Percentiles rank a stretch among this genome's conserved stretches.
Evolutionary conservation across 2,888 invertebrate species (phyloP).

Genomic region (Trissolcus japonicus): DNA sequence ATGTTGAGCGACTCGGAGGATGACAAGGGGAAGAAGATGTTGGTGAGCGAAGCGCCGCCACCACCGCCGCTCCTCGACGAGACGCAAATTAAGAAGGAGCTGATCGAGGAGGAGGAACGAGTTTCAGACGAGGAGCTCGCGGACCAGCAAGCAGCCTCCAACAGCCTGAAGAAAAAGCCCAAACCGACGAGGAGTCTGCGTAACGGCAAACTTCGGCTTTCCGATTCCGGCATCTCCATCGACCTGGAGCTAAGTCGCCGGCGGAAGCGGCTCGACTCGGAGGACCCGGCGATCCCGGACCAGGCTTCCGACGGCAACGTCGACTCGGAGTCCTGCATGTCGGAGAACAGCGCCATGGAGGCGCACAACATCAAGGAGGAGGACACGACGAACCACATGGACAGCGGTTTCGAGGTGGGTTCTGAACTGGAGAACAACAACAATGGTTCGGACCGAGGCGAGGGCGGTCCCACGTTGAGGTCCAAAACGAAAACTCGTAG

Average conservation of each 20-base stretch:
- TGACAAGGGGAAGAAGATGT: constrained; percentile 67
- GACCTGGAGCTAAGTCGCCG: constrained; percentile 66
- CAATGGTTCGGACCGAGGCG: constrained; percentile 65
- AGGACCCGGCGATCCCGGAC: constrained; percentile 60
- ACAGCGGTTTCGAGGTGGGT: constrained; percentile 60
- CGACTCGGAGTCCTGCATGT: constrained; percentile 65
- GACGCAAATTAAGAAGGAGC: constrained; percentile 67
- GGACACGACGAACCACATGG: constrained; percentile 57
- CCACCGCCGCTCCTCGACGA: constrained; percentile 5
- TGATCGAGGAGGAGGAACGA: constrained; percentile 61
- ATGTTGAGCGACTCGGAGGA: constrained; percentile 68
- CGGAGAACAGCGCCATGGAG: constrained; percentile 64
- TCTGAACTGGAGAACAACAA: constrained; percentile 70
- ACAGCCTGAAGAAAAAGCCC: constrained; percentile 63
- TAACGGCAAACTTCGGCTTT: constrained; percentile 82
- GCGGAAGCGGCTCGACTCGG: constrained; percentile 64
- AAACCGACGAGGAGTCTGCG: constrained; percentile 77
- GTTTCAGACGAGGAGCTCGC: constrained; percentile 60
- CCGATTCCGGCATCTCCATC: constrained; percentile 63
- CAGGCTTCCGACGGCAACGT: constrained; percentile 61
- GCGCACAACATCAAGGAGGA: constrained; percentile 58
- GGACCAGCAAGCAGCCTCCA: constrained; percentile 53
- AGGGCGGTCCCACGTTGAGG: constrained; percentile 70
- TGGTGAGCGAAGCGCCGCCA: constrained; percentile 60
- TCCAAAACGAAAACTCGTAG: constrained; percentile 73